Evolutionary conservation across 2,888 invertebrate species (phyloP).

Genomic region (Dryocosmus kuriphilus): DNA sequence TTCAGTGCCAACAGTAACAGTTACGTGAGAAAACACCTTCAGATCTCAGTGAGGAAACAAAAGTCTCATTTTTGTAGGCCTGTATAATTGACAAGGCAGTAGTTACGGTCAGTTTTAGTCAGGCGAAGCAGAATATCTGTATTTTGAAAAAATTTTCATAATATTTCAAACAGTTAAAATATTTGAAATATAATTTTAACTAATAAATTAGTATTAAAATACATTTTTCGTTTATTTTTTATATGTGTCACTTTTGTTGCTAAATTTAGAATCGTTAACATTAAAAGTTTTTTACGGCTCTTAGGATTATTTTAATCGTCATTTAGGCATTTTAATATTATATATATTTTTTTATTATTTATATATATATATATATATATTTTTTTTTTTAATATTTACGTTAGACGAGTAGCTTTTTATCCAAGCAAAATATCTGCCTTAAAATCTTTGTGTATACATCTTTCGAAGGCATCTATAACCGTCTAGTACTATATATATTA

Average conservation of each 20-base stretch:
- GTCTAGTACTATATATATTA: not conserved
- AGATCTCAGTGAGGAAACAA: too few relatives aligned
- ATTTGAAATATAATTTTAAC: not conserved
- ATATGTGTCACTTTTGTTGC: not conserved
- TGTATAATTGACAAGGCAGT: not conserved
- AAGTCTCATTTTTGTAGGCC: too few relatives aligned
- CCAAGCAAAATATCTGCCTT: slow-evolving; percentile 13
- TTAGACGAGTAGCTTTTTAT: not conserved
- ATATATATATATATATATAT: too few relatives aligned
- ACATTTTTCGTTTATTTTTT: not conserved
- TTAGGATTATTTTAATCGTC: not conserved
- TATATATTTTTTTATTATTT: not conserved
- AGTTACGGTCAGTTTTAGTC: not conserved
- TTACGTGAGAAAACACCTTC: too few relatives aligned
- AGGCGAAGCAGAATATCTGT: not conserved
- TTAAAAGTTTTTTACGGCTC: not conserved
- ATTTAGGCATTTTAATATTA: not conserved
- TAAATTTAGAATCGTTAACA: not conserved
- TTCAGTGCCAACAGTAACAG: too few relatives aligned
- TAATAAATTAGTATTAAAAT: not conserved
- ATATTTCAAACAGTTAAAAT: not conserved
- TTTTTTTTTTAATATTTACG: not conserved
- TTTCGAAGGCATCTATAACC: slow-evolving; percentile 20
- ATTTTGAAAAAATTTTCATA: not conserved
- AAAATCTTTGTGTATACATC: slow-evolving; percentile 25